phyloP scores from a whole-genome alignment of 1,140 invertebrate species.

The Drosophila eugracilis region DNA sequence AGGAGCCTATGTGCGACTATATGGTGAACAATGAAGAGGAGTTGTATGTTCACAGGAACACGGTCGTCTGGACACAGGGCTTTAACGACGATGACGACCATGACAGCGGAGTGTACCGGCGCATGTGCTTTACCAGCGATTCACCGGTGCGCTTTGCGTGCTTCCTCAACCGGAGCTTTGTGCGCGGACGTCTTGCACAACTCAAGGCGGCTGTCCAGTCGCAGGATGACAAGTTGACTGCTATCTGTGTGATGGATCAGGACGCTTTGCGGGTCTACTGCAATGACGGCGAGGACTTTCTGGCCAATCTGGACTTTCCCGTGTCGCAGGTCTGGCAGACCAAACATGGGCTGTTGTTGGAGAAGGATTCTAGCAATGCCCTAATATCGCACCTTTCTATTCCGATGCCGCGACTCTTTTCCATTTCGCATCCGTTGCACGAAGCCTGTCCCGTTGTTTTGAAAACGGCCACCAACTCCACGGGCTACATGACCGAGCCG shows the following conservation, averaged over 20 bases:
- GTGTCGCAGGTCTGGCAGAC: conserved; percentile 91
- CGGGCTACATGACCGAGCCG: conserved; percentile 87
- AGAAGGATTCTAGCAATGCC: conserved; percentile 86
- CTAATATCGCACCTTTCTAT: conserved; percentile 75
- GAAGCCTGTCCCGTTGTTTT: conserved; percentile 94
- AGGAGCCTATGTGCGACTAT: conserved; percentile 77
- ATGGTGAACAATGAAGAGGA: conserved; percentile 91
- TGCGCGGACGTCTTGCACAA: conserved; percentile 86
- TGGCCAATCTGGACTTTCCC: conserved; percentile 93
- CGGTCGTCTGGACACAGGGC: conserved; percentile 90
- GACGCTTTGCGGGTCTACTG: conserved; percentile 92
- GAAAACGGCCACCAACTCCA: conserved; percentile 85
- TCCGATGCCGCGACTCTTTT: conserved; percentile 90
- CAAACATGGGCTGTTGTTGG: conserved; percentile 91
- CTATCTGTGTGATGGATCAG: conserved; percentile 86
- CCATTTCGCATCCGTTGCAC: conserved; percentile 94
- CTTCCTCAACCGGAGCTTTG: conserved; percentile 89
- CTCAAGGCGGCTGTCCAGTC: conserved; percentile 49
- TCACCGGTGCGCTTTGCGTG: conserved; percentile 92
- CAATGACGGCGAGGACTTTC: conserved; percentile 92
- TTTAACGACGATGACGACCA: conserved; percentile 62
- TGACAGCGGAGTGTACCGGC: conserved; percentile 84
- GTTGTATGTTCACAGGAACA: conserved; percentile 93
- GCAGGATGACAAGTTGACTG: conserved; percentile 59
- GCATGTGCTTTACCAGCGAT: conserved; percentile 92